Percentiles rank a stretch among this genome's conserved stretches.
These are phyloP conservation scores for Engraulis encrasicolus DNA, from an alignment of 2,113 vertebrate genomes.

Conservation along the genomic window DNA sequence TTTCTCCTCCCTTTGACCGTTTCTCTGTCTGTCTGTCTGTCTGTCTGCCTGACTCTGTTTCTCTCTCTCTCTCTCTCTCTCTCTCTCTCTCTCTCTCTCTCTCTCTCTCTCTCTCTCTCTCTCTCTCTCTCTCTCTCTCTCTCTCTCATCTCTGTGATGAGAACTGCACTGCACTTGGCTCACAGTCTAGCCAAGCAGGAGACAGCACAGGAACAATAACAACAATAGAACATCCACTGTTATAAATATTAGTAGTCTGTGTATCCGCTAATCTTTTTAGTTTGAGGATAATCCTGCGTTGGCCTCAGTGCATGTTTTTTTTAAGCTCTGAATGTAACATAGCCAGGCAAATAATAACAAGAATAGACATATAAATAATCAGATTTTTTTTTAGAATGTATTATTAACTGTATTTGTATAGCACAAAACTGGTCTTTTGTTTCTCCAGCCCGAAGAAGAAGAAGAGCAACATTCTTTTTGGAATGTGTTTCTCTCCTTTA, in stretches of 20 bases:
- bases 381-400: too few species aligned
- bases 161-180: neutral
- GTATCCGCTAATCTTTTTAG: neutral
- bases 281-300: neutral
- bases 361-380: too few species aligned
- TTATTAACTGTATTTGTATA: too few species aligned
- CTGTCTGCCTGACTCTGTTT: too few species aligned
- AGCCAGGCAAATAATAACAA: neutral
- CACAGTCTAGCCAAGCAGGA: neutral
- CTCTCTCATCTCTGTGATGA: neutral
- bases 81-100: too few species aligned
- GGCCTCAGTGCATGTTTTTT: neutral
- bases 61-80: too few species aligned
- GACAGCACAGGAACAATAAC: neutral
- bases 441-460: neutral
- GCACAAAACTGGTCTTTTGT: neutral
- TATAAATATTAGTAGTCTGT: constrained; percentile 1
- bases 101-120: too few species aligned
- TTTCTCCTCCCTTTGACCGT: too few species aligned
- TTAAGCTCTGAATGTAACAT: neutral
- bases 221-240: neutral
- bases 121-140: too few species aligned
- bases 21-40: too few species aligned
- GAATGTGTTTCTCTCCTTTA: neutral
- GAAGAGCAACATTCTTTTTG: neutral